Evolutionary conservation across 2,888 invertebrate genomes (phyloP).

Genomic region (Caenorhabditis sp.): DNA sequence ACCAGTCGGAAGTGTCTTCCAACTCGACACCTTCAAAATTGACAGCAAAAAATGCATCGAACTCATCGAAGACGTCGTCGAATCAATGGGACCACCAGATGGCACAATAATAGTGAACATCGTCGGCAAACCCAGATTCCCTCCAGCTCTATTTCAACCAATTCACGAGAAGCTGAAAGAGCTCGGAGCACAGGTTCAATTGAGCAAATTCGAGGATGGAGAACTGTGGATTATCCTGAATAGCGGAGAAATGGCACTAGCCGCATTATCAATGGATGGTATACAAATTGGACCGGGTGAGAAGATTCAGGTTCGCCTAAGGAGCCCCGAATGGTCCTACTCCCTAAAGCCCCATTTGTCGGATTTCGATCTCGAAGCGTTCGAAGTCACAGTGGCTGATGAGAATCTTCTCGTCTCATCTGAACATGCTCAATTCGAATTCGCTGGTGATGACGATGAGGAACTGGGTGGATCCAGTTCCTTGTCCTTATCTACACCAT

Average conservation of each 20-base stretch:
- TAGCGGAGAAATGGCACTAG: slow-evolving; percentile 85
- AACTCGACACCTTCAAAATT: slow-evolving; percentile 85
- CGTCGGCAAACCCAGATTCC: slow-evolving; percentile 53
- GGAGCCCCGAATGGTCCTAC: slow-evolving; percentile 55
- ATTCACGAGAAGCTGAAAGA: slow-evolving; percentile 64
- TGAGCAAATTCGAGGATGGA: slow-evolving; percentile 81
- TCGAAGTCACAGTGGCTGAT: slow-evolving; percentile 33
- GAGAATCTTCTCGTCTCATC: slow-evolving; percentile 9
- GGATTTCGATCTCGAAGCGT: slow-evolving; percentile 26
- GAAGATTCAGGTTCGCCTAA: slow-evolving; percentile 47
- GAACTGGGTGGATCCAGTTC: not conserved
- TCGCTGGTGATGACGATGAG: not conserved
- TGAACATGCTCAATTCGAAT: not conserved
- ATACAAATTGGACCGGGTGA: slow-evolving; percentile 37
- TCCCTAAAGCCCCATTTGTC: slow-evolving; percentile 34
- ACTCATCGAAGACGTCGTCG: slow-evolving; percentile 79
- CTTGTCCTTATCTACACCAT: not conserved
- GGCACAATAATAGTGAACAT: slow-evolving; percentile 84
- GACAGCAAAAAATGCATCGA: slow-evolving; percentile 81
- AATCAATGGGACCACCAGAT: slow-evolving; percentile 87
- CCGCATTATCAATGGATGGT: slow-evolving; percentile 73
- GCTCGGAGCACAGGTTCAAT: slow-evolving; percentile 55
- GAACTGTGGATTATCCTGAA: slow-evolving; percentile 91
- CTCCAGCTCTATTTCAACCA: slow-evolving; percentile 46
- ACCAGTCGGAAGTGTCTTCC: slow-evolving; percentile 90